Percentiles rank a stretch among this genome's conserved stretches.
phyloP scores from a whole-genome alignment of 2,888 invertebrate genomes.

The Chrysolina haemoptera region DNA sequence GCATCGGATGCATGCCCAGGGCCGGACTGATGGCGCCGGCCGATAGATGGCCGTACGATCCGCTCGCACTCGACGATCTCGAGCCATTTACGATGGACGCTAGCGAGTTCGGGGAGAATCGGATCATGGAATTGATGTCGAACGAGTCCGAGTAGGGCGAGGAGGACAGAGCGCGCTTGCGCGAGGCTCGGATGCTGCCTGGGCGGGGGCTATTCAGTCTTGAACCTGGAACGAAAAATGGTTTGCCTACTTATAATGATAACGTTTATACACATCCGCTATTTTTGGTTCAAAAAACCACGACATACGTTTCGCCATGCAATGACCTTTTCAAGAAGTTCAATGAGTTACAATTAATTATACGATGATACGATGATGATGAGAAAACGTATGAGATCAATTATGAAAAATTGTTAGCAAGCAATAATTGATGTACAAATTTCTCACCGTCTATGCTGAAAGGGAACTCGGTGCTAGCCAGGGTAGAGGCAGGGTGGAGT shows the following conservation, averaged over 20 bases:
- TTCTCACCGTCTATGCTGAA: constrained; percentile 90
- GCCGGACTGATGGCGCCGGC: constrained; percentile 91
- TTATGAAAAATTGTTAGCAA: too few relatives aligned
- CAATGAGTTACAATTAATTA: too few relatives aligned
- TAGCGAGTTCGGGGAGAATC: constrained; percentile 94
- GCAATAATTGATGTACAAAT: not conserved
- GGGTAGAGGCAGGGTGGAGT: constrained; percentile 77
- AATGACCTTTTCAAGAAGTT: too few relatives aligned
- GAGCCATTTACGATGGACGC: constrained; percentile 87
- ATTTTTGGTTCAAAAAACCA: too few relatives aligned
- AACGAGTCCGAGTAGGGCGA: constrained; percentile 96
- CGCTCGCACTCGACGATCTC: constrained; percentile 90
- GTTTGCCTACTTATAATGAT: too few relatives aligned
- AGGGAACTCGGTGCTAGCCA: constrained; percentile 90
- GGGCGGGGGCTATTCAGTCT: constrained; percentile 79
- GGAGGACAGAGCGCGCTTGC: constrained; percentile 94
- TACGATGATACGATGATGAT: too few relatives aligned
- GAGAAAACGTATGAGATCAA: too few relatives aligned
- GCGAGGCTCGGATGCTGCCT: constrained; percentile 72
- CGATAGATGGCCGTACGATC: constrained; percentile 96
- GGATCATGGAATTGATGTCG: constrained; percentile 95
- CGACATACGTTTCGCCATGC: too few relatives aligned
- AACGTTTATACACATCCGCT: too few relatives aligned
- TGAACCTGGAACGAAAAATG: constrained; percentile 69
- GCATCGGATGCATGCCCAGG: constrained; percentile 78